Base-by-base conservation (phyloP, 2,888 invertebrate genomes). In the Idaea biselata region DNA sequence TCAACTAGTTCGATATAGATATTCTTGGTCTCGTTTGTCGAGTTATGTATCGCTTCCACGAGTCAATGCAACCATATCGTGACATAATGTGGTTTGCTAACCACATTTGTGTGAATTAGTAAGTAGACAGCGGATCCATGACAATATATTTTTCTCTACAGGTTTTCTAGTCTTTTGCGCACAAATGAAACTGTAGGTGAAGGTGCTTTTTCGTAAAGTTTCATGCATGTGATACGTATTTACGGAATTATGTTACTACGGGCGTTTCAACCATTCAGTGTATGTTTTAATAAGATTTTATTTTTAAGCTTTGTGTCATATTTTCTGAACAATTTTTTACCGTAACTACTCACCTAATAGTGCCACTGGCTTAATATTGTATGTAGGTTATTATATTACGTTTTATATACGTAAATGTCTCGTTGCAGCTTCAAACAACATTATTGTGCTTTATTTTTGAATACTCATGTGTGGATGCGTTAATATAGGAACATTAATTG, bases 391-490 rank as follows among this genome's bases (percentile, higher is more conserved):
- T 44, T 80, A 80, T 82, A 62, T 65, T 71, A 74, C 72, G 74
- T 72, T 71, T 75, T 68, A 74, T 71, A 71, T 77, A 84, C 73
- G 78, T 84, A 81, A 83, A 78, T 81, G 84, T 89, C 87, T 86
- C 79, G 88, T 90, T 87, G 91, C 92, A 92, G 92, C 92, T 91
- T 89, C 80, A 89, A 92, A 86, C 89, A 91, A 91, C 78, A 79
- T 83, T 82, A 68, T 86, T 85, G 88, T 90, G 92, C 92, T 92
- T 92, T 92, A 92, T 82, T 83, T 90, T 90, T 88, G 87, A 92
- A 92, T 92, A 91, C 92, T 92, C 91, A 91, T 88, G 89, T 85
- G 90, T 89, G 88, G 83, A 91, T 89, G 89, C 87, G 82, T 90
- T 85, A 84, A 83, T 86, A 85, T 87, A 72, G 66, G 67, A 64